Conservation (phyloP, 2,797 vertebrate genomes). For the Garrulus glandarius region DNA sequence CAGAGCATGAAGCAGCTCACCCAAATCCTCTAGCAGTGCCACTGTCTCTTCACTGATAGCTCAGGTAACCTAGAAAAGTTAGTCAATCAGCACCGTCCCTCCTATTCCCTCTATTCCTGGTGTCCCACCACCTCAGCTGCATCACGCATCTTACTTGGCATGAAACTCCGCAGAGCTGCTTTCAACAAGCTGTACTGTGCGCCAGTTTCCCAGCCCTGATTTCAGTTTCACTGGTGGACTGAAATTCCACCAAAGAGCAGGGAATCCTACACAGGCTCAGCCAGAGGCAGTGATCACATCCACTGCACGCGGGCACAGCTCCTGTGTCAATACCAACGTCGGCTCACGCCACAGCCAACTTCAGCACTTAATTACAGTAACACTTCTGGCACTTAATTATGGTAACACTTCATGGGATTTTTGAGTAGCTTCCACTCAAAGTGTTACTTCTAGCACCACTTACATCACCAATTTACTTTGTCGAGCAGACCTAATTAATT, state of each 20-base stretch:
- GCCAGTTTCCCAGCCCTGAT: background rate
- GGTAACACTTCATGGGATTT: background rate
- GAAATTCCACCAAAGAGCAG: background rate
- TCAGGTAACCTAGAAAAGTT: background rate
- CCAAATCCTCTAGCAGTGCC: background rate
- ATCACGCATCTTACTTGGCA: fast-evolving
- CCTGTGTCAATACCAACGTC: background rate
- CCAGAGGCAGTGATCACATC: background rate
- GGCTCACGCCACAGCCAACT: background rate
- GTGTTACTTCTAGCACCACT: conserved; percentile 28
- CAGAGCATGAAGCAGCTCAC: fast-evolving
- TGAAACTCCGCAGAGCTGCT: background rate
- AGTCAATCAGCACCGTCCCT: background rate
- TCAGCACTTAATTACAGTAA: background rate
- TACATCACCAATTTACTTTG: background rate
- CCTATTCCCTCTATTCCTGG: background rate
- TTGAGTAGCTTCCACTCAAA: conserved; percentile 21
- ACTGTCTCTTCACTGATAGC: background rate
- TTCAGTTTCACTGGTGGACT: background rate
- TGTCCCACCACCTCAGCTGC: fast-evolving
- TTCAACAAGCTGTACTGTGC: background rate
- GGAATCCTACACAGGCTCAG: background rate
- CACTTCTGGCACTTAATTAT: background rate
- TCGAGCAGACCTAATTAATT: background rate
- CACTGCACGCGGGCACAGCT: background rate